Evolutionary conservation across 2,113 vertebrate genomes (phyloP), one percentile per base, ranked within the genome.

Genomic region (Redunca redunca): DNA sequence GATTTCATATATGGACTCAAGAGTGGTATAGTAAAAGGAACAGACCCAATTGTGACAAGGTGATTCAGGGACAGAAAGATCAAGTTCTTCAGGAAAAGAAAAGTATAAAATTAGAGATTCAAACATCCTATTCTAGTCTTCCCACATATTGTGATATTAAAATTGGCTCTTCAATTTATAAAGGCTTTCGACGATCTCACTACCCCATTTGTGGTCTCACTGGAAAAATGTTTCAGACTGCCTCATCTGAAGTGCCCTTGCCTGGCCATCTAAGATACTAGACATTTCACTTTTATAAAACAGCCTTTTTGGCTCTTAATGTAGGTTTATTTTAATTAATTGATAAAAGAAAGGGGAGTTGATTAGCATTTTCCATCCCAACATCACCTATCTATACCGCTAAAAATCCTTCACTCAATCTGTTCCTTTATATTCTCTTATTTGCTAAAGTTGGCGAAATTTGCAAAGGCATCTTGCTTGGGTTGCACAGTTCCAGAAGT

Each of bases 381-480:
- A 98, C 90, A 98, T 98, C 98, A 97, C 98, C 98, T 98, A 97
- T 98, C 96, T 99, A 99, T 99, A 99, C 98, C 99, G 99, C 99
- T 99, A 99, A 99, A 98, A 99, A 99, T 99, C 99, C 99, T 99
- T 99, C 99, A 99, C 99, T 99, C 98, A 93, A 97, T 98, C 98
- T 98, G 98, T 80, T 98, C 91, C 95, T 98, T 99, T 98, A 99
- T 96, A 98, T 98, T 98, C 97, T 99, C 98, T 99, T 99, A 99
- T 99, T 99, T 99, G 98, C 99, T 99, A 98, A 99, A 99, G 99
- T 99, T 99, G 98, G 99, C 99, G 90, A 99, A 99, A 98, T 99
- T 99, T 98, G 99, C 99, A 98, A 99, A 99, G 99, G 99, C 99
- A 99, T 99, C 99, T 98, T 99, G 99, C 99, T 99, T 99, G 98